These are phyloP conservation scores for Sebastes iracundus DNA, from an alignment of 2,797 vertebrate genomes.

Conservation along the genomic window DNA sequence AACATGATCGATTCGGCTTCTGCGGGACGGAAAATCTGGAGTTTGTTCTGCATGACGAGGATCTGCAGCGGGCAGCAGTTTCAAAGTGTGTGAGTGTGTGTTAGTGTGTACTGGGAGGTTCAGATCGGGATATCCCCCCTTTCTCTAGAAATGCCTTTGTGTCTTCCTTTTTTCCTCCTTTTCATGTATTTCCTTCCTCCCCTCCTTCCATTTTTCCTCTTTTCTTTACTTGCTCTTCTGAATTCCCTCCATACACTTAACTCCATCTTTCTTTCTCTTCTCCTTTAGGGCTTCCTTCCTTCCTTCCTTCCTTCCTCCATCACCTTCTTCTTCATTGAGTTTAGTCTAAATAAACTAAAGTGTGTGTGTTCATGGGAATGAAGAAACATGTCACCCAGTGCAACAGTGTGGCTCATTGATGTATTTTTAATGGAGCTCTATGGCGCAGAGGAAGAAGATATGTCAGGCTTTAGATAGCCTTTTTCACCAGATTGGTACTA, in stretches of 20 bases:
- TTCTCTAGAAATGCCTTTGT: background rate
- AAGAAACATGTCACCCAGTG: too few relatives aligned
- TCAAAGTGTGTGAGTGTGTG: background rate
- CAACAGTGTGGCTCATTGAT: too few relatives aligned
- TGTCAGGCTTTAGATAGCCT: background rate
- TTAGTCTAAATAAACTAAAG: background rate
- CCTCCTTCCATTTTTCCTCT: background rate
- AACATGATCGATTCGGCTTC: constrained; percentile 56
- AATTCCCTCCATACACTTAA: background rate
- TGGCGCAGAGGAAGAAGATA: too few relatives aligned
- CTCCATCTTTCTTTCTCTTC: background rate
- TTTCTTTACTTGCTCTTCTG: background rate
- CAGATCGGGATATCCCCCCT: background rate
- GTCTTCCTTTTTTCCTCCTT: background rate
- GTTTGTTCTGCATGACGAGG: constrained; percentile 65
- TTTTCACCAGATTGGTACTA: background rate
- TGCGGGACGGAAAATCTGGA: constrained; percentile 54
- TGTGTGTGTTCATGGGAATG: background rate
- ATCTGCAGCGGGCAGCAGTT: constrained; percentile 59
- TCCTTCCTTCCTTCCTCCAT: background rate
- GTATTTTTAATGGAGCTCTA: too few relatives aligned
- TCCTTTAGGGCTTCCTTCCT: background rate
- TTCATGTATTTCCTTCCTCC: too few relatives aligned
- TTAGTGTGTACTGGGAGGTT: background rate
- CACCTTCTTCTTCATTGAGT: background rate